Percentiles rank a stretch among this genome's conserved stretches.
Evolutionary conservation across 2,888 invertebrate species (phyloP).

Genomic region (Bugulina stolonifera): DNA sequence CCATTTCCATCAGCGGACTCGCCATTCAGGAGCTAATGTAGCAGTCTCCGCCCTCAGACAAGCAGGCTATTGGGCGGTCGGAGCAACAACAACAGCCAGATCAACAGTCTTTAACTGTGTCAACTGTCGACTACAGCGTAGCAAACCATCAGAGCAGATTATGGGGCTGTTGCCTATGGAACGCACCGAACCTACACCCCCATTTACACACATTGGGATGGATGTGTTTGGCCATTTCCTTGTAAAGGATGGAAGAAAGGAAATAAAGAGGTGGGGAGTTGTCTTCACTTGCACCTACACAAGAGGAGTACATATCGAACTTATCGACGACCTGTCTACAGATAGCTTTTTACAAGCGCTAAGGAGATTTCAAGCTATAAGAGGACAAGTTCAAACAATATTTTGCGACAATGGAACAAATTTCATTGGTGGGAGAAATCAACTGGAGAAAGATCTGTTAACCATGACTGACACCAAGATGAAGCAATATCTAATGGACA

Average conservation of each 20-base stretch:
- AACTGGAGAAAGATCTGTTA: not conserved
- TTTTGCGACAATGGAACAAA: not conserved
- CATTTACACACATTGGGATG: not conserved
- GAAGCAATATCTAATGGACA: not conserved
- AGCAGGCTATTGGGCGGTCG: no score
- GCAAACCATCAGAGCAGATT: not conserved
- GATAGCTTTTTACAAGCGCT: not conserved
- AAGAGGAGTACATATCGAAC: not conserved
- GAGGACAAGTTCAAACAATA: not conserved
- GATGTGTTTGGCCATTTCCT: not conserved
- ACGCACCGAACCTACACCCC: not conserved
- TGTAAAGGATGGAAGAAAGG: not conserved
- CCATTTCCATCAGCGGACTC: not conserved
- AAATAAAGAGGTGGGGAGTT: not conserved
- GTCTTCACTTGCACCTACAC: not conserved
- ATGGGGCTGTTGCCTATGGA: not conserved
- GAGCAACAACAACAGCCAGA: no score
- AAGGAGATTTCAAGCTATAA: not conserved
- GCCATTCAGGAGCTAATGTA: not conserved
- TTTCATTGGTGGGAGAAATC: not conserved
- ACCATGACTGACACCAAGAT: not conserved
- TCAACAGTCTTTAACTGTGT: not conserved
- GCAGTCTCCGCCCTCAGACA: no score
- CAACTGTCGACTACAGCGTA: not conserved
- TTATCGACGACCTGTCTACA: not conserved